Base-by-base conservation (phyloP, 1,140 invertebrate genomes). In the Scaptomyza montana region DNA sequence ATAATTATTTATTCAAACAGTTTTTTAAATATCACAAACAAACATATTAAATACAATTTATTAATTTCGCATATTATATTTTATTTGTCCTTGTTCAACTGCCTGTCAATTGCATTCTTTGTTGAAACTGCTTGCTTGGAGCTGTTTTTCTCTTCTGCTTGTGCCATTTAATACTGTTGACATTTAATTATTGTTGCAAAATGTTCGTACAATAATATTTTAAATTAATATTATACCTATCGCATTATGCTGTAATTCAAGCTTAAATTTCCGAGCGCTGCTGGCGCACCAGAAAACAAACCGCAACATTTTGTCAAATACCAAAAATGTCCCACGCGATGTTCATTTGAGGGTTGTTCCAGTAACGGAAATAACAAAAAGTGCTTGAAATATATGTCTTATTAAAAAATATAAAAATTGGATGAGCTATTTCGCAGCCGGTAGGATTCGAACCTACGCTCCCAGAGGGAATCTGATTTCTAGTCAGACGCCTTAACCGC, bases 381-480 rank as follows among this genome's bases (percentile, higher is more conserved):
- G 1, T 21, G 4, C 16, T n/a, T 12, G 36, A 1, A 41, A 55
- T 5, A 21, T n/a, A 13, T 21, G 3, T 25, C 21, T 25, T 25
- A 25, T 2, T 3, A 12, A 64, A 16, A 50, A 71, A n/a, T 36
- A 28, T 33, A 50, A 55, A n/a, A 25, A 4, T 3, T 25, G 1
- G 2, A 25, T 0, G 21, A 25, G 7, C 12, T 12, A n/a, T 5
- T 0, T 60, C 95, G 95, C 95, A 95, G 95, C 93, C 95, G 94
- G 95, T 95, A 96, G 95, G 95, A 96, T 95, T 96, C 95, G 95
- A 96, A 96, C 95, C 95, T 96, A 95, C 95, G 95, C 95, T 95
- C 95, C 95, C 95, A 95, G 94, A 95, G 95, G 95, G 95, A 95
- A 95, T 95, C 95, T 95, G 95, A 95, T 95, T 95, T 95, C 95